A percentile compares a stretch with the other conserved stretches of the same genome.
These are phyloP conservation scores for Poeciliopsis paucimaculata DNA, from an alignment of 2,797 vertebrate genomes.

Conservation along the genomic window DNA sequence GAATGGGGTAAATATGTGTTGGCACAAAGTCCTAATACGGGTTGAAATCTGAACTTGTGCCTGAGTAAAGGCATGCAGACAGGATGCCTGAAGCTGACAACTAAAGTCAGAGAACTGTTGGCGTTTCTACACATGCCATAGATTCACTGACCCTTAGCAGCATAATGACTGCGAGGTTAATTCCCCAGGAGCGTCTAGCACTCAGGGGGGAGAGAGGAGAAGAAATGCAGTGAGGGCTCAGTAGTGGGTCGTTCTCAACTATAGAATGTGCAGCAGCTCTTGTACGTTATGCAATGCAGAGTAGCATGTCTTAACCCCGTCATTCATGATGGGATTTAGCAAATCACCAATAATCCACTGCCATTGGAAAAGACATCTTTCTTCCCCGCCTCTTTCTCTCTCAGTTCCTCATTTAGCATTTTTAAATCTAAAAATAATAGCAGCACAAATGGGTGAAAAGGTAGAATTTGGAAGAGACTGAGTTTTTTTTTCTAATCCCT, in stretches of 20 bases:
- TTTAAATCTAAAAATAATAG: slow-evolving; percentile 78
- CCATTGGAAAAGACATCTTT: slow-evolving; percentile 47
- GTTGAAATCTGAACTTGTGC: not conserved
- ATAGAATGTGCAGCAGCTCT: slow-evolving; percentile 40
- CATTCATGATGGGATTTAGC: slow-evolving; percentile 71
- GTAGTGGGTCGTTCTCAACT: slow-evolving; percentile 25
- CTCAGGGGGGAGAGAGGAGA: slow-evolving; percentile 49
- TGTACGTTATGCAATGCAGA: slow-evolving; percentile 56
- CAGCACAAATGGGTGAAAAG: slow-evolving; percentile 58
- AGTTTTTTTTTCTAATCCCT: slow-evolving; percentile 41
- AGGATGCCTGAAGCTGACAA: slow-evolving; percentile 54
- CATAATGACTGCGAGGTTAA: slow-evolving; percentile 75
- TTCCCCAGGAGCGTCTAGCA: slow-evolving; percentile 61
- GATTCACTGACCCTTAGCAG: slow-evolving; percentile 71
- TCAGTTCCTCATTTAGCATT: slow-evolving; percentile 48
- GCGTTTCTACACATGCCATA: slow-evolving; percentile 77
- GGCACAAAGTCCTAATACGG: not conserved
- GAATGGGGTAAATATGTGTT: not conserved
- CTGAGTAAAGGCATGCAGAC: slow-evolving; percentile 21
- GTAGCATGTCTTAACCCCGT: slow-evolving; percentile 62
- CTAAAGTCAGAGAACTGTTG: slow-evolving; percentile 55
- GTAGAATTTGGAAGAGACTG: slow-evolving; percentile 8
- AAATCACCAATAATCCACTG: slow-evolving; percentile 74
- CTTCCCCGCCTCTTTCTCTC: slow-evolving; percentile 17
- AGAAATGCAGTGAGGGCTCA: slow-evolving; percentile 28